These are phyloP conservation scores for Rhinoptilus africanus DNA, from an alignment of 2,113 vertebrate genomes.

Conservation along the genomic window DNA sequence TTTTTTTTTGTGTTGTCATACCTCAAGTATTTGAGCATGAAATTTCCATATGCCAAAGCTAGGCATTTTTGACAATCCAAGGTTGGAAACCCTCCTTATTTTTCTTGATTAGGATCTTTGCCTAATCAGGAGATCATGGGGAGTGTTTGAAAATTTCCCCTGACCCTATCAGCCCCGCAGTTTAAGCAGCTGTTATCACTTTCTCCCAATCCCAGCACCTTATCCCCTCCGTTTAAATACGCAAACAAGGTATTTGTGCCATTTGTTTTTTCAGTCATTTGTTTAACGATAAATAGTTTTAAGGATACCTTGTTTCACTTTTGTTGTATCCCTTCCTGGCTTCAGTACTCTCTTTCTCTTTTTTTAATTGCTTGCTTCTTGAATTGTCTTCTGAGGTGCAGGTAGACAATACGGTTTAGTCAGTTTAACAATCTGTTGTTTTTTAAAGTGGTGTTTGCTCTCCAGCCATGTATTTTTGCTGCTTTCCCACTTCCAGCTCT, in stretches of 20 bases:
- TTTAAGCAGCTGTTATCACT: background rate
- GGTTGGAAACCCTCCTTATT: background rate
- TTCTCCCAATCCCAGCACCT: background rate
- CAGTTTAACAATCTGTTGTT: background rate
- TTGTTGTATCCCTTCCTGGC: background rate
- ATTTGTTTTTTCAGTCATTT: background rate
- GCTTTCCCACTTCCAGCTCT: background rate
- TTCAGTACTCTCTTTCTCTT: background rate
- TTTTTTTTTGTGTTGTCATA: background rate
- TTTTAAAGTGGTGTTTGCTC: background rate
- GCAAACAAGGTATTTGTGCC: background rate
- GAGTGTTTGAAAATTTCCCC: background rate
- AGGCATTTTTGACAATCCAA: background rate
- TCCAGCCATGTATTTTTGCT: background rate
- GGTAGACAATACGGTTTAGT: background rate
- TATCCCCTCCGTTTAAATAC: background rate
- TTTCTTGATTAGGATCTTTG: background rate
- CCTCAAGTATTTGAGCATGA: background rate
- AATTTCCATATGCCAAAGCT: background rate
- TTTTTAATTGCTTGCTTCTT: background rate
- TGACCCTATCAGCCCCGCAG: background rate
- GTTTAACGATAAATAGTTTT: background rate
- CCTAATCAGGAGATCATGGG: background rate
- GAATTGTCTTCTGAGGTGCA: background rate
- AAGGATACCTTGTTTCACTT: rapidly evolving